Conservation (phyloP, 2,113 vertebrate genomes). For the Cynopterus brachyotis region DNA sequence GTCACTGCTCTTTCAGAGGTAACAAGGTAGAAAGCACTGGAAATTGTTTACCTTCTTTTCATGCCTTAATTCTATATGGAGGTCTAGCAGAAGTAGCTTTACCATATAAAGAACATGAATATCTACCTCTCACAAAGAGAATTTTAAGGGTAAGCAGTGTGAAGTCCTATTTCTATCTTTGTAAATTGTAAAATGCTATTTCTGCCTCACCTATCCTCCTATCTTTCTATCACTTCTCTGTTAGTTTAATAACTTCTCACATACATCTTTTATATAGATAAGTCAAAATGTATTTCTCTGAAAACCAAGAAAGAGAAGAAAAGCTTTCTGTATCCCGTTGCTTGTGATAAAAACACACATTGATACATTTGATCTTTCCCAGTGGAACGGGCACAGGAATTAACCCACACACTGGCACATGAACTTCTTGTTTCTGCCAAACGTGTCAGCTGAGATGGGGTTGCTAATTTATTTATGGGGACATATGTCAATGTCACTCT, state of each 20-base stretch:
- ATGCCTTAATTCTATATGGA: background rate
- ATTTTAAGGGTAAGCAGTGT: background rate
- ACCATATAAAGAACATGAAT: constrained; percentile 11
- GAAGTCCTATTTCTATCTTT: background rate
- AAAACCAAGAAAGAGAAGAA: background rate
- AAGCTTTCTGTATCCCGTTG: background rate
- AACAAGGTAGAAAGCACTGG: background rate
- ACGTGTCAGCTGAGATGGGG: constrained; percentile 62
- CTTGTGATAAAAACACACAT: background rate
- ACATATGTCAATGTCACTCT: constrained; percentile 77
- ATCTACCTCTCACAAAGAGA: background rate
- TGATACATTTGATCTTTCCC: constrained; percentile 44
- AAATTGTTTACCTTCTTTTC: background rate
- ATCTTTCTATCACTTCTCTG: background rate
- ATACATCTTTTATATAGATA: background rate
- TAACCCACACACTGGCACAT: constrained; percentile 68
- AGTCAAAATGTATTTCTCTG: constrained; percentile 24
- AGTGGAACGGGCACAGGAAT: constrained; percentile 40
- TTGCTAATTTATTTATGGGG: constrained; percentile 78
- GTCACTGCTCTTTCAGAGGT: background rate
- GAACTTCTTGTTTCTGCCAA: constrained; percentile 75
- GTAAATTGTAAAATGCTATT: background rate
- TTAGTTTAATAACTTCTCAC: constrained; percentile 21
- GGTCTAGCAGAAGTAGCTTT: background rate
- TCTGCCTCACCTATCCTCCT: background rate